These are phyloP conservation scores for Sciurus vulgaris DNA, from an alignment of 2,797 vertebrate species.

Conservation along the genomic window DNA sequence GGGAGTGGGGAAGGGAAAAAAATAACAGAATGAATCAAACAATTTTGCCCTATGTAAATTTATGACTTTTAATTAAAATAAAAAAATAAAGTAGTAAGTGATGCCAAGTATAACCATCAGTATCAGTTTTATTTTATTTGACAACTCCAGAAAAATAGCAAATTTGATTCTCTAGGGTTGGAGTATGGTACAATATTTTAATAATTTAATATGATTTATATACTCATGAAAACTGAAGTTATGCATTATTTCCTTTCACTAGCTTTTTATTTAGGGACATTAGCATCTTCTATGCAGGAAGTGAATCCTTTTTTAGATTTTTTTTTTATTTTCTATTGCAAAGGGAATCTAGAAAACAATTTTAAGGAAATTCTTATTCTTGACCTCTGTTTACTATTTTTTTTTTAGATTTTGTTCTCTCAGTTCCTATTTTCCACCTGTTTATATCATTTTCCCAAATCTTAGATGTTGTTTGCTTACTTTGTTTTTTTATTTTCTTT, in stretches of 20 bases:
- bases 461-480: not conserved
- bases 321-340: not conserved
- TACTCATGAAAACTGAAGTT: not conserved
- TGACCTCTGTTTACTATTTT: not conserved
- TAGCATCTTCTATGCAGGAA: not conserved
- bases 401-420: not conserved
- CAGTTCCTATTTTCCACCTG: not conserved
- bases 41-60: no score
- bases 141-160: not conserved
- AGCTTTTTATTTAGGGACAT: constrained; percentile 15
- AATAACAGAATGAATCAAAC: no score
- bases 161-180: not conserved
- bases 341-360: constrained; percentile 10
- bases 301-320: not conserved
- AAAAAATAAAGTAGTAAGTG: no score
- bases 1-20: no score
- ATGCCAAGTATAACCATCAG: not conserved
- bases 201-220: not conserved
- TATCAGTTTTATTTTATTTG: constrained; percentile 47
- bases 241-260: constrained; percentile 16
- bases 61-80: no score
- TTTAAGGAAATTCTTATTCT: constrained; percentile 54
- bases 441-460: not conserved
- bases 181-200: constrained; percentile 25
- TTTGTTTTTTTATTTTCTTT: not conserved